Evolutionary conservation across 2,888 invertebrate species (phyloP), one percentile per base, ranked within the genome.

Genomic region (Synergus japonicus): DNA sequence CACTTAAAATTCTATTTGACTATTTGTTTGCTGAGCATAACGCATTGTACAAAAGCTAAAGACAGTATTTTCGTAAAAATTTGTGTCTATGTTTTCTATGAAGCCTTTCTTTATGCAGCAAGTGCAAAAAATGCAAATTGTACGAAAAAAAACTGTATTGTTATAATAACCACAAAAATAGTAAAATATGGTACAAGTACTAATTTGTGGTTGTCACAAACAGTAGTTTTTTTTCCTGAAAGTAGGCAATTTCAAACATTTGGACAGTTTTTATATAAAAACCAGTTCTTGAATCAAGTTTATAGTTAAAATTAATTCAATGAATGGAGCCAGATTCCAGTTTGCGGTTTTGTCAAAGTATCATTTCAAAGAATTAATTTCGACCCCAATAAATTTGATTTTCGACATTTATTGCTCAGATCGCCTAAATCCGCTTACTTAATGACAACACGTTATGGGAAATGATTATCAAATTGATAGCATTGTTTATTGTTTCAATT

Each of bases 401-500:
- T 73, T 54, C 54, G 22, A 22, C 29, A 73, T 37, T 54, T 37
- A 37, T 10, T 54, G n/a, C 54, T 49, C 37, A 29, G 15, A 15
- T 54, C 69, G 37, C 29, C 49, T 49, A 69, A 69, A 54, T 54
- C 49, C 49, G n/a, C 5, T 54, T 54, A 73, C 54, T 41, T 73
- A 73, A 54, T 73, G 54, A 37, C 54, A 69, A 29, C 49, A 37
- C n/a, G 37, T 73, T 73, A 54, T 22, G 73, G 12, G 37, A 37
- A 73, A 41, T 73, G 54, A 54, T 73, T 73, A n/a, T 54, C 73
- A 73, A 73, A 54, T 73, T 73, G 41, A 73, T 73, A 73, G 54
- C 37, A n/a, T 73, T 54, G 29, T 69, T 46, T 69, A 54, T 73
- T 73, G 54, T 73, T 73, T 73, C n/a, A 73, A 54, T 73, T 73